Conservation (phyloP, 2,113 vertebrate genomes). For the Trichechus manatus region DNA sequence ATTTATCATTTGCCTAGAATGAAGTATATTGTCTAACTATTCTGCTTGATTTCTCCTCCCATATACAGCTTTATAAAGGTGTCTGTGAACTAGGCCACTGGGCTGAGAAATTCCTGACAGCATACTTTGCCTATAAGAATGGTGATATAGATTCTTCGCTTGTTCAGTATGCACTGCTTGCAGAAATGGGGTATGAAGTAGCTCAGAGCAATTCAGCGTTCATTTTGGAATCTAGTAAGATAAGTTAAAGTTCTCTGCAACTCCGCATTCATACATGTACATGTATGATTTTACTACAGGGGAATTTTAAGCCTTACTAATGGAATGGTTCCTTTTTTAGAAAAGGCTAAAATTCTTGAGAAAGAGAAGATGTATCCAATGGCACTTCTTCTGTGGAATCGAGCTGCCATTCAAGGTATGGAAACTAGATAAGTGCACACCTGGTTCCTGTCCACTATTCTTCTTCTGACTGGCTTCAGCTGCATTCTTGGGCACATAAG, state of each 20-base stretch:
- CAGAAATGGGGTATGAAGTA: conserved; percentile 87
- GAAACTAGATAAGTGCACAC: conserved; percentile 6
- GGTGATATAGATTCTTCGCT: conserved; percentile 85
- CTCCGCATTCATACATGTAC: conserved; percentile 40
- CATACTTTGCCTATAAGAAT: conserved; percentile 85
- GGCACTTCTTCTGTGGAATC: conserved; percentile 85
- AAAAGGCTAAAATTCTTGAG: conserved; percentile 81
- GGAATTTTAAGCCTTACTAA: conserved; percentile 65
- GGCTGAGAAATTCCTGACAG: conserved; percentile 86
- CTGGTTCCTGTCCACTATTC: not conserved
- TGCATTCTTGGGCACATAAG: not conserved
- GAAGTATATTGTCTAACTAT: conserved; percentile 37
- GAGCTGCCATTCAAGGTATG: conserved; percentile 86
- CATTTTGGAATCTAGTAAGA: conserved; percentile 88
- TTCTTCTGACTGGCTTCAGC: conserved; percentile 21
- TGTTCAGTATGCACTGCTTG: conserved; percentile 85
- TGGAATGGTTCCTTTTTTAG: conserved; percentile 63
- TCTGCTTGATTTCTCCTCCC: conserved; percentile 61
- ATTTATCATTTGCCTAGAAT: conserved; percentile 40
- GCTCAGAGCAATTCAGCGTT: conserved; percentile 87
- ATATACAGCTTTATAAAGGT: conserved; percentile 84
- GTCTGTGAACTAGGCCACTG: conserved; percentile 86
- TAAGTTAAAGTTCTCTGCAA: conserved; percentile 74
- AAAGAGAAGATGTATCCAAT: conserved; percentile 83
- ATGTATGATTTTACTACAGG: conserved; percentile 50